These are phyloP conservation scores for Rugalucina vietnamica DNA, from an alignment of 2,888 invertebrate species.

Conservation along the genomic window DNA sequence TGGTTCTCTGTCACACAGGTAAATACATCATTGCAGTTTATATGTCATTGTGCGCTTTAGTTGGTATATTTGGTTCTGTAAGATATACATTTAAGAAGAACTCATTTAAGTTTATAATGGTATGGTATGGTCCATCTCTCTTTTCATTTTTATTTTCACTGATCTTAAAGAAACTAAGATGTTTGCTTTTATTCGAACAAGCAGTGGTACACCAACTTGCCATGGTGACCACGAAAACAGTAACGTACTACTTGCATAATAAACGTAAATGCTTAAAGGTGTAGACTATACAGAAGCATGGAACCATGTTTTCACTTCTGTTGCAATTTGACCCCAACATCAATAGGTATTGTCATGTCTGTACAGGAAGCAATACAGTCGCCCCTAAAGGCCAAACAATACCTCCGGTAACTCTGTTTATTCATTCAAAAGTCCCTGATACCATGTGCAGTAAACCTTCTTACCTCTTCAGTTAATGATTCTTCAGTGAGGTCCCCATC, in stretches of 20 bases:
- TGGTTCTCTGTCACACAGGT: not conserved
- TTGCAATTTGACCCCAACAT: not conserved
- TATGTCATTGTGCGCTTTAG: not conserved
- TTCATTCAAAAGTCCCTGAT: no score
- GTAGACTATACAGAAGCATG: not conserved
- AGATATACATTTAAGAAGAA: not conserved
- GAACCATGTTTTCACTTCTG: not conserved
- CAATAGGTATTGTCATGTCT: no score
- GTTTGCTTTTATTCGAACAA: not conserved
- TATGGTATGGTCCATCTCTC: not conserved
- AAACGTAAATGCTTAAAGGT: not conserved
- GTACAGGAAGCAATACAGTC: no score
- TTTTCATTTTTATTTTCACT: not conserved
- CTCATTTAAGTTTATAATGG: not conserved
- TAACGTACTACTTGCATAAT: not conserved
- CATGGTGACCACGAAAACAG: no score
- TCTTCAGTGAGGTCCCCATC: no score
- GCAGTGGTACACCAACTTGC: not conserved
- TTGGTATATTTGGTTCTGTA: not conserved
- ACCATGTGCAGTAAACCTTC: no score
- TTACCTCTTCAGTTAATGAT: no score
- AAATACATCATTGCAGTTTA: not conserved
- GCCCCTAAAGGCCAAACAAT: no score
- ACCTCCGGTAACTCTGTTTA: no score
- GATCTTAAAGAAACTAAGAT: not conserved